These are phyloP conservation scores for Acanthosepion esculentum DNA, from an alignment of 2,888 invertebrate species.

Conservation along the genomic window DNA sequence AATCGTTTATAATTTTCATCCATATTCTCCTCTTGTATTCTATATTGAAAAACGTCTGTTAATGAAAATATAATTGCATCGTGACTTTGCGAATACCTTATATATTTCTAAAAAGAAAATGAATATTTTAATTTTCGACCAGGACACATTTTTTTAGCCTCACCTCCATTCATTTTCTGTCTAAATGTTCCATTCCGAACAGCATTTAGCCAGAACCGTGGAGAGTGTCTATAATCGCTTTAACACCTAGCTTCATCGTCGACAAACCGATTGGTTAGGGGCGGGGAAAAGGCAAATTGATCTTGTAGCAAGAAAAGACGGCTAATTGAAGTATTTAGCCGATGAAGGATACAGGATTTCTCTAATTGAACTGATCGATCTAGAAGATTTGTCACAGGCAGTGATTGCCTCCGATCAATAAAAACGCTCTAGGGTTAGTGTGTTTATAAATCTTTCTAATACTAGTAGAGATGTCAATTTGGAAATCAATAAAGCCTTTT, in stretches of 20 bases:
- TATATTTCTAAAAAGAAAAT: no score
- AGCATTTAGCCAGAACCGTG: background rate
- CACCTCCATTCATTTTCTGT: background rate
- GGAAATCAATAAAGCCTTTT: background rate
- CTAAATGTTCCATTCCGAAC: background rate
- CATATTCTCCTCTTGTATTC: no score
- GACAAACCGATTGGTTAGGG: background rate
- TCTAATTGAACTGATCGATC: slow-evolving; percentile 33
- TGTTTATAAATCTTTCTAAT: background rate
- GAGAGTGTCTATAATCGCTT: background rate
- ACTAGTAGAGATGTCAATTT: background rate
- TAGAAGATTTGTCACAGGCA: background rate
- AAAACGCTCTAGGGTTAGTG: background rate
- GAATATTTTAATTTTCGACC: no score
- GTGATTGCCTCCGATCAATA: background rate
- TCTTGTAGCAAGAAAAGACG: background rate
- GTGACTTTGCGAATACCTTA: no score
- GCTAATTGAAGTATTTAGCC: slow-evolving; percentile 22
- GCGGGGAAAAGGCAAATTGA: background rate
- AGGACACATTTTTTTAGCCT: background rate
- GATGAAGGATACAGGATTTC: background rate
- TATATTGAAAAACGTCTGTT: no score
- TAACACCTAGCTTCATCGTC: background rate
- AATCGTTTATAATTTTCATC: no score
- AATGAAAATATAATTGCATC: no score